Base-by-base conservation (phyloP, 2,113 vertebrate species). In the Halichoerus grypus region DNA sequence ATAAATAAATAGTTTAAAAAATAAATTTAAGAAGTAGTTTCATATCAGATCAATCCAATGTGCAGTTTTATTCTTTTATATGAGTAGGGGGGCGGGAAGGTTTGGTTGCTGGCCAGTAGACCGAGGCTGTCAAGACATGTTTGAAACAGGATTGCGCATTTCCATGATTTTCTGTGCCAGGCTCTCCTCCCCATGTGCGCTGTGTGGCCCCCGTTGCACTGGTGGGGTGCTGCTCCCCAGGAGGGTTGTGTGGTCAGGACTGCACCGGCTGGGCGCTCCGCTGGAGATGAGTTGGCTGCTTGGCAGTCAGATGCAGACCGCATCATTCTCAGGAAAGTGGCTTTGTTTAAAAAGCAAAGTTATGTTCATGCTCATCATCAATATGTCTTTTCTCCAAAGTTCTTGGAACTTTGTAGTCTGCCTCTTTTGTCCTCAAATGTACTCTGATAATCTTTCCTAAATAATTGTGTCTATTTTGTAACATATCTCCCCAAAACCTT, bases 361-460 rank as follows among this genome's bases (percentile, higher is more conserved):
- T 72, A 31, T 10, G 31, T 19, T 77, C 59, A n/a, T 21, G 33
- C 28, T 36, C 65, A 51, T 79, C 7, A 42, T 11, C 42, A 5
- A 26, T 33, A 42, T 22, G 28, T 39, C 51, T n/a, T 51, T 81
- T 1, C 51, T 36, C 22, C 36, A 7, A 6, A 39, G 49, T 72
- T 31, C 94, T 71, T 8, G 46, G 63, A 39, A 8, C 31, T 13
- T 19, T 24, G 59, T 16, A 19, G 26, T 21, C 3, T 12, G 3
- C 28, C 59, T 51, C 49, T n/a, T 59, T 16, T n/a, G n/a, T 18
- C 14, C 77, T 84, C 69, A 2, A 0, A 24, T 9, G 13, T 2
- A 26, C 36, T 22, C 42, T 2, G 8, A 0, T 31, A 0, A 3
- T 63, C n/a, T 82, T 46, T 26, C 0, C 0, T 15, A 5, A 55